phyloP scores from a whole-genome alignment of 2,113 vertebrate genomes.

The Ammodytes dubius region DNA sequence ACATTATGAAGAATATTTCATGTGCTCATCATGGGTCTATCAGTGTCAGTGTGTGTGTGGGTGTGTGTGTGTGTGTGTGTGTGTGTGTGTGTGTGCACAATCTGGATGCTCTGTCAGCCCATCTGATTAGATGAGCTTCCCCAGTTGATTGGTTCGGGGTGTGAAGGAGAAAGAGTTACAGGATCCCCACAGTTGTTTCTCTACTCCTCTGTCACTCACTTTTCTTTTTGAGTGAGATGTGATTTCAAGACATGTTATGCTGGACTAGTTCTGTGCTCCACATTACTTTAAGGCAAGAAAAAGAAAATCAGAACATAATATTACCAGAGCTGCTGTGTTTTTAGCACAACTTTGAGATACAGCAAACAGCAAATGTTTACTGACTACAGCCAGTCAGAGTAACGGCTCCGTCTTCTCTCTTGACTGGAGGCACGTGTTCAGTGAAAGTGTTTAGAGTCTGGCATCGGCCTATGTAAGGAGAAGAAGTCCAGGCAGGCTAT shows the following conservation, averaged over 20 bases:
- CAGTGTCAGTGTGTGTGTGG: constrained; percentile 19
- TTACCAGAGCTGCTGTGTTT: not conserved
- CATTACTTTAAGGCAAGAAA: not conserved
- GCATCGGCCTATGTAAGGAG: constrained; percentile 68
- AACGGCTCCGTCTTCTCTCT: not conserved
- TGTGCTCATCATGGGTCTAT: constrained; percentile 28
- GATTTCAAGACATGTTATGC: not conserved
- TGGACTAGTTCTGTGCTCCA: not conserved
- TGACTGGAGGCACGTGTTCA: constrained; percentile 28
- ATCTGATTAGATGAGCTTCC: constrained; percentile 64
- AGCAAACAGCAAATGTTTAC: constrained; percentile 22
- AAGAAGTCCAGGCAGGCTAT: constrained; percentile 30
- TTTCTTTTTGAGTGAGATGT: not conserved
- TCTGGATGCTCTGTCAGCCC: constrained; percentile 69
- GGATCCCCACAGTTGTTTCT: constrained; percentile 40
- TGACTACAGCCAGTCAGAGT: constrained; percentile 15
- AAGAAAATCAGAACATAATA: not conserved
- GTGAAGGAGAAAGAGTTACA: constrained; percentile 62
- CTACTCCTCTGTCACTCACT: constrained; percentile 32
- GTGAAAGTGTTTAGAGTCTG: constrained; percentile 47
- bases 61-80: constrained; percentile 34
- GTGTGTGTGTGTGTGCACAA: constrained; percentile 35
- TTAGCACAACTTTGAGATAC: not conserved
- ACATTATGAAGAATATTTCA: constrained; percentile 69
- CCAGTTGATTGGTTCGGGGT: constrained; percentile 30